phyloP scores from a whole-genome alignment of 1,140 invertebrate genomes.

The Drosophila chauvacae region DNA sequence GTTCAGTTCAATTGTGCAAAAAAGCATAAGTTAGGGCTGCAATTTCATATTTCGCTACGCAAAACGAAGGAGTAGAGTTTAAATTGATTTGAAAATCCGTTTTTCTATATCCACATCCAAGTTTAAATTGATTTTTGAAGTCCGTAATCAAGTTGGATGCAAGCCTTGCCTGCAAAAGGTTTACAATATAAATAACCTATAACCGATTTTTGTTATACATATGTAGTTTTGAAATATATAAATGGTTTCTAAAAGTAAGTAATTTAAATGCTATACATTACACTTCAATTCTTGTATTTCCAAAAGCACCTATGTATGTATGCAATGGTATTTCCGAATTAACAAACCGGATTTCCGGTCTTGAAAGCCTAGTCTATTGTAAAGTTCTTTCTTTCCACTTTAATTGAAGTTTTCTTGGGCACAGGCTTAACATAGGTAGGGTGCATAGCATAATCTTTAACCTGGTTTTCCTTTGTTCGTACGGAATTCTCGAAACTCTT shows the following conservation, averaged over 20 bases:
- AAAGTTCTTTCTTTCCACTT: background rate
- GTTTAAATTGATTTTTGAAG: too few relatives aligned
- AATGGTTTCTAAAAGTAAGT: too few relatives aligned
- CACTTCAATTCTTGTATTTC: background rate
- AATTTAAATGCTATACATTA: background rate
- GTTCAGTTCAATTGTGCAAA: slow-evolving; percentile 1
- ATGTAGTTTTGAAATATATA: too few relatives aligned
- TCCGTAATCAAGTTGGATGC: too few relatives aligned
- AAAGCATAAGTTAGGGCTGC: background rate
- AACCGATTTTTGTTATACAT: too few relatives aligned
- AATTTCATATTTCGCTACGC: too few relatives aligned
- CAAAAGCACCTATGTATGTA: too few relatives aligned
- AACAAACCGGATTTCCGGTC: background rate
- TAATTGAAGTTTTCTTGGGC: slow-evolving; percentile 14
- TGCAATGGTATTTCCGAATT: background rate
- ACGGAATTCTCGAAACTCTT: slow-evolving; percentile 33
- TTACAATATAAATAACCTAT: too few relatives aligned
- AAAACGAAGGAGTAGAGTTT: background rate
- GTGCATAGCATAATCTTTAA: slow-evolving; percentile 39
- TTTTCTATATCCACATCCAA: background rate
- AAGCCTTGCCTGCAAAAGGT: too few relatives aligned
- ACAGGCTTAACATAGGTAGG: slow-evolving; percentile 19
- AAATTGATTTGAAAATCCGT: background rate
- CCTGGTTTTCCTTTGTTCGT: slow-evolving; percentile 36
- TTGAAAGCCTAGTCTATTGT: background rate